phyloP scores from a whole-genome alignment of 2,113 vertebrate species.

The Otocyon megalotis region DNA sequence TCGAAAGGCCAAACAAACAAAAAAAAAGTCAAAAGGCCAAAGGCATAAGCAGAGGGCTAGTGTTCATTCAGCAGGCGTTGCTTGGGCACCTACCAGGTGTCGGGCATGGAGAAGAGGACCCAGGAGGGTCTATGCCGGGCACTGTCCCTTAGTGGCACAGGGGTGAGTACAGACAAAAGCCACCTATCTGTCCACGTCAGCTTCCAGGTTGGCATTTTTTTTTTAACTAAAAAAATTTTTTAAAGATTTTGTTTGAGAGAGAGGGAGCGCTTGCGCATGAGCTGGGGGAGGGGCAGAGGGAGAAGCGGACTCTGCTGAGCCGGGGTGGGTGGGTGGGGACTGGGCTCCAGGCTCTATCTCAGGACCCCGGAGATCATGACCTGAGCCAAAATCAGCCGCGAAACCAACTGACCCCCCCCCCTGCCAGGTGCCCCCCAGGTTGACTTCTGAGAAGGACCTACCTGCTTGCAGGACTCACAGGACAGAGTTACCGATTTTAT shows the following conservation, averaged over 20 bases:
- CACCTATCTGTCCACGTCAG: background rate
- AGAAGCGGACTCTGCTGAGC: too few relatives aligned
- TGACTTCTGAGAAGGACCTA: background rate
- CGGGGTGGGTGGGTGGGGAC: too few relatives aligned
- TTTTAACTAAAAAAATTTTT: background rate
- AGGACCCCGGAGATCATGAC: too few relatives aligned
- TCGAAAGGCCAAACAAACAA: background rate
- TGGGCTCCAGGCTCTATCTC: too few relatives aligned
- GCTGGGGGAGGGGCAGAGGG: too few relatives aligned
- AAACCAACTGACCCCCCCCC: too few relatives aligned
- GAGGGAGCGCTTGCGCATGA: too few relatives aligned
- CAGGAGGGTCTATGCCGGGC: background rate
- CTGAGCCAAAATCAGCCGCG: too few relatives aligned
- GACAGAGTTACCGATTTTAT: background rate
- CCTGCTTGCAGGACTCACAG: background rate
- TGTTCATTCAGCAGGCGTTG: background rate
- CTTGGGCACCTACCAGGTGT: background rate
- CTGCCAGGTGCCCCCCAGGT: background rate
- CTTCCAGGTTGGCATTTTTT: background rate
- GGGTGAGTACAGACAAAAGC: background rate
- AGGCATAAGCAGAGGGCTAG: background rate
- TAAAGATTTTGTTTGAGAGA: background rate
- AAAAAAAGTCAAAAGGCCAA: background rate
- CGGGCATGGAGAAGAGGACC: background rate
- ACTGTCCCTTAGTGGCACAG: background rate